Evolutionary conservation across 92 coral and sea anemone genomes (phyloP).

Genomic region (Porites rus): DNA sequence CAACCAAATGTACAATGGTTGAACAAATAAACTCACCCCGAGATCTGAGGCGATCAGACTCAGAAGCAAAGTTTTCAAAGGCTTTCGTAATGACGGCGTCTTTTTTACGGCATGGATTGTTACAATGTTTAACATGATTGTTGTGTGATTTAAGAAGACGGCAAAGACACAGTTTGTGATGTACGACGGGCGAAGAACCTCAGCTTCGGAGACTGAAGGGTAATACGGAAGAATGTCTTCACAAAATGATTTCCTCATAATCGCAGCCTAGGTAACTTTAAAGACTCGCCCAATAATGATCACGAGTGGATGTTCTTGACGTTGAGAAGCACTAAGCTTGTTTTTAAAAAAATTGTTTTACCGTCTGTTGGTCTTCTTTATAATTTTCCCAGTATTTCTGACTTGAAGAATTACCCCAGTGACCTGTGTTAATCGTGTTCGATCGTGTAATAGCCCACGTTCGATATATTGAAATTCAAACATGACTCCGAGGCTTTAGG

Average conservation of each 20-base stretch:
- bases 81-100: conserved; percentile 1
- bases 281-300: too few species aligned
- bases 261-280: neutral
- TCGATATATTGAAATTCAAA: too few species aligned
- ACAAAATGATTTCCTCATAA: conserved; percentile 12
- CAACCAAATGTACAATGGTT: conserved; percentile 10
- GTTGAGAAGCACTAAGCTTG: too few species aligned
- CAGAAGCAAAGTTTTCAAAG: conserved; percentile 11
- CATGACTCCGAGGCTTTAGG: too few species aligned
- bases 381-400: too few species aligned
- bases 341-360: too few species aligned
- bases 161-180: conserved; percentile 12
- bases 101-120: conserved; percentile 17
- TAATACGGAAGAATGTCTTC: conserved; percentile 12
- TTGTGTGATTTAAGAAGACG: neutral
- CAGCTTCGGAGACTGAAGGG: conserved; percentile 19
- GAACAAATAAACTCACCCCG: conserved; percentile 19
- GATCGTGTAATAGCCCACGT: too few species aligned
- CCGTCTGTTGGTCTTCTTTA: too few species aligned
- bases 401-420: too few species aligned
- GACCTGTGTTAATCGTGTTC: too few species aligned
- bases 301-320: too few species aligned
- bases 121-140: conserved; percentile 5
- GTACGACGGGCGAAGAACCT: conserved; percentile 6
- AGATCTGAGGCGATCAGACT: conserved; percentile 31